Evolutionary conservation across 2,113 vertebrate genomes (phyloP), one percentile per base, ranked within the genome.

Genomic region (Nothobranchius furzeri): DNA sequence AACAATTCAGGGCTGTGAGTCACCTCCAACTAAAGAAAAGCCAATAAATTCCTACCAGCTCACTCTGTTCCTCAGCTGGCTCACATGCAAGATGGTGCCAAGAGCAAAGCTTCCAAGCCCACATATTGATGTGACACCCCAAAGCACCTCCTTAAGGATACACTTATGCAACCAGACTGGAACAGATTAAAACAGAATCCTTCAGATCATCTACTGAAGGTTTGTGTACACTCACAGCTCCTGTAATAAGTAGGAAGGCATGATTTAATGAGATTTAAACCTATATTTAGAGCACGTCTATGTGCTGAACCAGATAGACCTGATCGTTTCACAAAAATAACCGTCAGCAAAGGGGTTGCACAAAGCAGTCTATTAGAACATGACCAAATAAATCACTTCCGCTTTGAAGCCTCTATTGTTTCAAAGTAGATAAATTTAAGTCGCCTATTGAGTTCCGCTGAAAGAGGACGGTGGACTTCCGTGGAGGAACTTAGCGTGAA

Each of bases 1-100:
- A 87, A 85, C 78, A 79, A 79, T 52, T 69, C 70, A 79, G 42
- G 37, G 6, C 57, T 24, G 43, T 87, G 86, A 90, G 65, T 89
- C 87, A 87, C 85, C 53, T 78, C 57, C 48, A 72, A 43, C 64
- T 56, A 60, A 50, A 37, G 58, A 25, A 40, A 62, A 76, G 68
- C 58, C 68, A 78, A 59, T 69, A 70, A 42, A 78, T 74, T 80
- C 71, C 75, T 71, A 68, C 64, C 65, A 81, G 77, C 76, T 62
- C 55, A 55, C 60, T 83, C 56, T 68, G 58, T 51, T 62, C 20
- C 73, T 64, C 60, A 17, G 70, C 68, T 69, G 66, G 55, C 60
- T 76, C 70, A 49, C 79, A 75, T 52, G n/a, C 66, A 76, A 70
- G 45, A 61, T 20, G 75, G 70, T 72, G 79, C 68, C 76, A 81